phyloP scores from a whole-genome alignment of 1,140 invertebrate species.

The Pseudomyrmex pallidus region DNA sequence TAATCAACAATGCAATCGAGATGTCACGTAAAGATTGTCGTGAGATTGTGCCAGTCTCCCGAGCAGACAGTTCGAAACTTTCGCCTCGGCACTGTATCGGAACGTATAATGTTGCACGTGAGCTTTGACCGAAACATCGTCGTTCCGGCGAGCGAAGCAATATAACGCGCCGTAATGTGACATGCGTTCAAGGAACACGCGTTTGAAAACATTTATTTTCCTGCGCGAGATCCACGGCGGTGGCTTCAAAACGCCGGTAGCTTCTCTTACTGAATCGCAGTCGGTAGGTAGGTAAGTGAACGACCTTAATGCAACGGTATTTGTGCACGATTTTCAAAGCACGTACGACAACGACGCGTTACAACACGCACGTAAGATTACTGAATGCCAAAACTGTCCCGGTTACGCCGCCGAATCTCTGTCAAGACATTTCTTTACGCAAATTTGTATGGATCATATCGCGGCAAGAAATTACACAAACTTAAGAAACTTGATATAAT shows the following conservation, averaged over 20 bases:
- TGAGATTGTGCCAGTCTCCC: neutral
- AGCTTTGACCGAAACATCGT: conserved; percentile 4
- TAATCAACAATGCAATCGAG: neutral
- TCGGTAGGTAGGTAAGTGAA: conserved; percentile 36
- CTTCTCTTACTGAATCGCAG: conserved; percentile 4
- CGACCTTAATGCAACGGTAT: conserved; percentile 58
- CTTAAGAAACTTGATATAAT: neutral
- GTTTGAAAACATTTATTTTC: conserved; percentile 27
- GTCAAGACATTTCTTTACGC: neutral
- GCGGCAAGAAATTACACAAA: neutral
- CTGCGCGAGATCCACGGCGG: neutral
- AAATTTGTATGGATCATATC: neutral
- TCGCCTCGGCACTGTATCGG: neutral
- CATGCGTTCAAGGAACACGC: neutral
- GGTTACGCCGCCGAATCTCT: conserved; percentile 5
- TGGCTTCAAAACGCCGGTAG: conserved; percentile 20
- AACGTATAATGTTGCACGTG: neutral
- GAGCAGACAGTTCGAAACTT: neutral
- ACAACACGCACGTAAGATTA: conserved; percentile 1
- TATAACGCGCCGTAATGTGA: conserved; percentile 26
- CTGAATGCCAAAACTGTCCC: conserved; percentile 24
- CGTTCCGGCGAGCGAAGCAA: neutral
- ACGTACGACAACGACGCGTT: conserved; percentile 30
- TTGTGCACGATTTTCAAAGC: conserved; percentile 55
- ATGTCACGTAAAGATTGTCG: conserved; percentile 21